Conservation (phyloP, 2,888 invertebrate genomes). For the Tribolium freemani region DNA sequence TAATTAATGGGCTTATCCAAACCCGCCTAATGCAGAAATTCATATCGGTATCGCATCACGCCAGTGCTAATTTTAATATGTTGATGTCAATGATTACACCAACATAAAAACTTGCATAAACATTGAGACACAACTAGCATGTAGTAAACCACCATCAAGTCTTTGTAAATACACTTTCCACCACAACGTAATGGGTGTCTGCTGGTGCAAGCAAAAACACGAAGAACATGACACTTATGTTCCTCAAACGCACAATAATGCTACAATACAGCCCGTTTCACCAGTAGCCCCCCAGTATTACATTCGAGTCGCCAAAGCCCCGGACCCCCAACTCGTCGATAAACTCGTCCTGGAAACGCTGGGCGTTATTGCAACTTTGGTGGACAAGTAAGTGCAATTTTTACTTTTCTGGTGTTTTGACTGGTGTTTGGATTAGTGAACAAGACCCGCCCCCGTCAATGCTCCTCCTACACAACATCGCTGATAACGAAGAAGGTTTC, state of each 20-base stretch:
- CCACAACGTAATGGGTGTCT: conserved; percentile 78
- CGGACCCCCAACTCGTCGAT: conserved; percentile 73
- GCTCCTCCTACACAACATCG: conserved; percentile 85
- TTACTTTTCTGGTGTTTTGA: too few relatives aligned
- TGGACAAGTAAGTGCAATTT: conserved; percentile 79
- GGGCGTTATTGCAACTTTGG: conserved; percentile 83
- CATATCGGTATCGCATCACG: conserved; percentile 43
- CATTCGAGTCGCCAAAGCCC: conserved; percentile 53
- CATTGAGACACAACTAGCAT: conserved; percentile 50
- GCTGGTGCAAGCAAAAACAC: conserved; percentile 80
- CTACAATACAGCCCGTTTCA: conserved; percentile 58
- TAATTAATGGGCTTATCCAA: conserved; percentile 31
- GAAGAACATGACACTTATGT: conserved; percentile 70
- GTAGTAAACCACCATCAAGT: conserved; percentile 51
- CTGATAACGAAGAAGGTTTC: conserved; percentile 94
- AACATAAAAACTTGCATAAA: conserved; percentile 56
- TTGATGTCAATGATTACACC: conserved; percentile 61
- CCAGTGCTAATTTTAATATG: conserved; percentile 56
- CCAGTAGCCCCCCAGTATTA: conserved; percentile 57
- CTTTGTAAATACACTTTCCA: conserved; percentile 28
- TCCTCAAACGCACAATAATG: conserved; percentile 57
- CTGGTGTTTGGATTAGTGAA: conserved; percentile 74
- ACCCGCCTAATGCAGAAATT: conserved; percentile 44
- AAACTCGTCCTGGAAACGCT: conserved; percentile 85
- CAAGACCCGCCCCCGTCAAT: conserved; percentile 90